Conservation (phyloP, 2,113 vertebrate genomes). For the Mesitornis unicolor region DNA sequence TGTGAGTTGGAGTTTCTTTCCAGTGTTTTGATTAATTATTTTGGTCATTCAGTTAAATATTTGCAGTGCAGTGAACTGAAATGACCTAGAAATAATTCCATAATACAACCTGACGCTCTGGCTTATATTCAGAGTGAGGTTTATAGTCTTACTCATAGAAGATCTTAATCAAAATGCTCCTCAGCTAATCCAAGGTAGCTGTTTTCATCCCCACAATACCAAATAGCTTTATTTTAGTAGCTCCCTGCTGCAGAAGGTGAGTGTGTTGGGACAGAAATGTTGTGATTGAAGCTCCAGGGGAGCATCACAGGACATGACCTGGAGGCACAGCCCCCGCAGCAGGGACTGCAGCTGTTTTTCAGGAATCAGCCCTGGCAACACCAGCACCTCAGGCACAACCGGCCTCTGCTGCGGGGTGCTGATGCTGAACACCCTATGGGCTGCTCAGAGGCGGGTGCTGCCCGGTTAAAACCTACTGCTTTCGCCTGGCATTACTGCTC, state of each 20-base stretch:
- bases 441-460: not conserved
- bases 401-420: rapidly evolving
- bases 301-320: rapidly evolving
- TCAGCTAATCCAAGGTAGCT: not conserved
- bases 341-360: not conserved
- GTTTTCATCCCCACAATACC: not conserved
- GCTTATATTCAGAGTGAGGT: not conserved
- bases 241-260: not conserved
- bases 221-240: not conserved
- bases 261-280: not conserved
- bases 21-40: slow-evolving; percentile 19
- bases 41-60: not conserved
- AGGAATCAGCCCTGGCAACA: not conserved
- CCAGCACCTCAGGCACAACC: not conserved
- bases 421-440: not conserved
- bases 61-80: slow-evolving; percentile 18
- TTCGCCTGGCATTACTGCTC: not conserved
- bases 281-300: not conserved
- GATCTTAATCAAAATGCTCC: not conserved
- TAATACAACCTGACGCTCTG: not conserved
- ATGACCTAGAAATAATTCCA: slow-evolving; percentile 24
- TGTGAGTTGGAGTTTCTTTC: not conserved
- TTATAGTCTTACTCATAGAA: not conserved
- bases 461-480: not conserved
- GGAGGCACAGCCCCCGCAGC: rapidly evolving